A percentile compares a stretch with the other conserved stretches of the same genome.
These are phyloP conservation scores for Sarcoramphus papa DNA, from an alignment of 2,797 vertebrate species.

Conservation along the genomic window DNA sequence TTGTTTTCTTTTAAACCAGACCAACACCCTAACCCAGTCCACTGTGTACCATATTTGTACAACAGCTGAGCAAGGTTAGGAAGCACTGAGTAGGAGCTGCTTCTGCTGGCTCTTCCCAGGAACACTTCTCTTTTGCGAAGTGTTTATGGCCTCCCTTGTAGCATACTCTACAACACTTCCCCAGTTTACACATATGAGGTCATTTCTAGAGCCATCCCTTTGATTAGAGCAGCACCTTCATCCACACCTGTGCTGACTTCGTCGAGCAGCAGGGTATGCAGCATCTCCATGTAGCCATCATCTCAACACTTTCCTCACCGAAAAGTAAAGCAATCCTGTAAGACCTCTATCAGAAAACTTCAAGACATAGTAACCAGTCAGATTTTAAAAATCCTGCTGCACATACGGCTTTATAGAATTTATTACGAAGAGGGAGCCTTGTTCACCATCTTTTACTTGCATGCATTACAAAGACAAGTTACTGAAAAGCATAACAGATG, in stretches of 20 bases:
- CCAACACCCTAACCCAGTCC: background rate
- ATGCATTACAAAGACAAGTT: background rate
- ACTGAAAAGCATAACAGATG: background rate
- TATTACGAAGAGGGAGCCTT: background rate
- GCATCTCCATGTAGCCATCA: background rate
- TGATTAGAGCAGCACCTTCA: rapidly evolving
- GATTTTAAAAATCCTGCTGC: background rate
- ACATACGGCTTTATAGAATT: background rate
- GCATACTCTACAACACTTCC: background rate
- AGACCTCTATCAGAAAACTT: background rate
- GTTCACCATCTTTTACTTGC: background rate
- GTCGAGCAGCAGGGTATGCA: background rate
- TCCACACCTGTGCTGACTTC: background rate
- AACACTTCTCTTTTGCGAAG: background rate
- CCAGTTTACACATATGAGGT: background rate
- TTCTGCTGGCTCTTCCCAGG: background rate
- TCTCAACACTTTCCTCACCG: background rate
- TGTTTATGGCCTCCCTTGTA: background rate
- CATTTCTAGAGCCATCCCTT: background rate
- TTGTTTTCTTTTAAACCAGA: background rate
- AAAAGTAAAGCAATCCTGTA: background rate
- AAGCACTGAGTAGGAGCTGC: background rate
- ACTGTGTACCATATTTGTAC: background rate
- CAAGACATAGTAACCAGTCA: background rate
- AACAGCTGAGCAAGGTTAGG: background rate